Base-by-base conservation (phyloP, 2,113 vertebrate genomes). In the Orthonyx spaldingii region DNA sequence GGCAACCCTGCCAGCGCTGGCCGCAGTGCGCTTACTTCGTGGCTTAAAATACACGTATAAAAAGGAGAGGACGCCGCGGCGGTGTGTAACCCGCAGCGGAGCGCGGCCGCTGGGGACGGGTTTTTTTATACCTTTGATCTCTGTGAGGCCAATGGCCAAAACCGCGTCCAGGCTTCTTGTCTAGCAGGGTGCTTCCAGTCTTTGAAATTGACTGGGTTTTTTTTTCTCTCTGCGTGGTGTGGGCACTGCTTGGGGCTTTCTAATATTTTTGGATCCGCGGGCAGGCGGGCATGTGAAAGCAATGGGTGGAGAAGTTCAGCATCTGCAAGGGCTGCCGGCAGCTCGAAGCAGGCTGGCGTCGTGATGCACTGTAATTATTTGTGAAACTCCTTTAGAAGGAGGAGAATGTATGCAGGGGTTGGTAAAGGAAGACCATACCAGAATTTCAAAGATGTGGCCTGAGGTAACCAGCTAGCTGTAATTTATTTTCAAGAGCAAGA, bases 371-470 rank as follows among this genome's bases (percentile, higher is more conserved):
- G 13, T 57, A 57, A 82, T 95, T 76, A 80, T 93, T 91, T 80
- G 71, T 80, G 87, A 65, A 95, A 92, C 76, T 60, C 87, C 71
- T 63, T 44, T 47, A 26, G 33, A 64, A 65, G 47, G 39, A 65
- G 76, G 55, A 63, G 75, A 64, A 76, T 76, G 76, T 42, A 16
- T 44, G 68, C 53, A 59, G 70, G 33, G 52, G 2, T 11, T 59
- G 70, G 61, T 28, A 42, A 70, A 46, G 37, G n/a, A 79, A 65
- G 77, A 85, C 30, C 9, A 2, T 65, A 59, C 18, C 63, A 74
- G 78, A 75, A 83, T 95, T 70, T 93, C 71, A 94, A 74, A 90
- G 85, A 70, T 77, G 42, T 92, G 64, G 88, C 94, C 72, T 47
- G 76, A 90, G 85, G 92, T 89, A 79, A 85, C 53, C 39, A 74